Evolutionary conservation across 2,888 invertebrate genomes (phyloP).

Genomic region (Diogma glabrata): DNA sequence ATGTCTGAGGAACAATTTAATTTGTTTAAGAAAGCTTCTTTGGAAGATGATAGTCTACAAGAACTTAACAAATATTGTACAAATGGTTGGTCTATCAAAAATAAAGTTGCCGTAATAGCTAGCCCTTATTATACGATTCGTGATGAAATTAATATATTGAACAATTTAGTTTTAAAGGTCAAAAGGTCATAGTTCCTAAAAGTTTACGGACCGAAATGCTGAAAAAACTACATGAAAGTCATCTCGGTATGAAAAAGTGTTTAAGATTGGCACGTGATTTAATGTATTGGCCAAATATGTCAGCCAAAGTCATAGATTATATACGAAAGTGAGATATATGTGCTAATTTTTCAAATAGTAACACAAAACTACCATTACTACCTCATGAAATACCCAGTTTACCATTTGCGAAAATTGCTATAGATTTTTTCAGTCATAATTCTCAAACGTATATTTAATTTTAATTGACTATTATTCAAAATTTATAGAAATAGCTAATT

Average conservation of each 20-base stretch:
- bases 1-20: conserved; percentile 8
- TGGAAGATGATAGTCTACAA: background rate
- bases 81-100: background rate
- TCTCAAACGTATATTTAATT: conserved; percentile 1
- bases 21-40: conserved; percentile 5
- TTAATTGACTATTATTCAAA: conserved; percentile 12
- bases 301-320: too few species aligned
- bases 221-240: conserved; percentile 15
- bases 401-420: conserved; percentile 10
- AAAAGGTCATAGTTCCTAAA: conserved; percentile 12
- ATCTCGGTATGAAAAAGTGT: conserved; percentile 14
- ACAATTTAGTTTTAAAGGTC: conserved; percentile 13
- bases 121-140: background rate
- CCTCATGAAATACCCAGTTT: background rate
- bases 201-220: conserved; percentile 11
- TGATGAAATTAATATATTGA: conserved; percentile 15
- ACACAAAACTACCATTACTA: conserved; percentile 1
- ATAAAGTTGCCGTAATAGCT: background rate
- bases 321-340: too few species aligned
- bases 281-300: conserved; percentile 15
- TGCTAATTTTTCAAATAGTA: too few species aligned
- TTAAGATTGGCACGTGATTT: conserved; percentile 6
- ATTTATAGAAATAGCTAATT: conserved; percentile 11
- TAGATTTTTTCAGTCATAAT: conserved; percentile 10
- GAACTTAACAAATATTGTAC: too few species aligned